phyloP scores from a whole-genome alignment of 2,797 vertebrate species.

The Acanthurus lineatus region DNA sequence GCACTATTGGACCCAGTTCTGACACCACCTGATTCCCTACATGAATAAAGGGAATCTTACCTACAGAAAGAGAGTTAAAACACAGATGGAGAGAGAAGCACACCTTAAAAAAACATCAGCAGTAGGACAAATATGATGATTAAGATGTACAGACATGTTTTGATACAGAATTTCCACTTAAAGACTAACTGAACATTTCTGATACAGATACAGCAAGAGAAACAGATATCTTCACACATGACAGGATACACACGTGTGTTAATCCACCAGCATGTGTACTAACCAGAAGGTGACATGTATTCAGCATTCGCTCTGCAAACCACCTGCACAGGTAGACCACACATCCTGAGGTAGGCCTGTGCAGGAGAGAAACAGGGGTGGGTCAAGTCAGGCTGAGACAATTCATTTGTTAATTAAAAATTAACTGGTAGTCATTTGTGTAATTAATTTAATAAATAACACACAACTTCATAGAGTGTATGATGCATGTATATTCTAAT shows the following conservation, averaged over 20 bases:
- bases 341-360: conserved; percentile 97
- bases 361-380: not conserved
- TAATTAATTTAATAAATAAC: not conserved
- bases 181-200: no score
- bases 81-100: not conserved
- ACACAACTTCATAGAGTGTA: not conserved
- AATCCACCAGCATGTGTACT: conserved; percentile 60
- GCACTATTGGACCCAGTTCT: conserved; percentile 96
- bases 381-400: no score
- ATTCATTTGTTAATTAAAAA: no score
- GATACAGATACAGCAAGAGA: no score
- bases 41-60: conserved; percentile 97
- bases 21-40: conserved; percentile 98
- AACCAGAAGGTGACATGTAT: conserved; percentile 98
- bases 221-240: no score
- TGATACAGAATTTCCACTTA: no score
- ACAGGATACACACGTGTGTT: no score
- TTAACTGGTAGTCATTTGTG: not conserved
- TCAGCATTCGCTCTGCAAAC: conserved; percentile 93
- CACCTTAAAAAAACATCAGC: not conserved
- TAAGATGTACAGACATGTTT: no score
- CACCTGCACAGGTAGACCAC: conserved; percentile 92
- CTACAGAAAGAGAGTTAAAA: conserved; percentile 71
- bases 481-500: not conserved
- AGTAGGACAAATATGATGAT: no score